phyloP scores from a whole-genome alignment of 2,888 invertebrate genomes.

The Acrocera orbiculus region DNA sequence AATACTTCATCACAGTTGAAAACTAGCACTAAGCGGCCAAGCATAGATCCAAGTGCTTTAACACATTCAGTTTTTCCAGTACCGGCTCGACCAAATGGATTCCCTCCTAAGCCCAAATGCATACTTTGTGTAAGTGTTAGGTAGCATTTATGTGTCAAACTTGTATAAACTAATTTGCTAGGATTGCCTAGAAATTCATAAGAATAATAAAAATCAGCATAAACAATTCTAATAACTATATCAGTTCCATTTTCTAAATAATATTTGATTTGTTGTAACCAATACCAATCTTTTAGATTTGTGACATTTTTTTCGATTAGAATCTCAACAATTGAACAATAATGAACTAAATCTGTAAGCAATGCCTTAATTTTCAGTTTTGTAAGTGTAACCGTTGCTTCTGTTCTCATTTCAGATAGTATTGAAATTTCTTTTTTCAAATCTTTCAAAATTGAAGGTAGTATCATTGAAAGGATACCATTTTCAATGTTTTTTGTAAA shows the following conservation, averaged over 20 bases:
- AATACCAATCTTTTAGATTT: constrained; percentile 64
- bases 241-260: constrained; percentile 37
- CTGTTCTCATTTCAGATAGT: constrained; percentile 22
- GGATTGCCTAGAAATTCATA: constrained; percentile 98
- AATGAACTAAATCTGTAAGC: constrained; percentile 85
- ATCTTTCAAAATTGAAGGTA: constrained; percentile 35
- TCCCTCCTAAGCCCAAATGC: constrained; percentile 91
- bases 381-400: constrained; percentile 38
- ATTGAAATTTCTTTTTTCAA: constrained; percentile 31
- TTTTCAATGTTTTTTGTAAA: constrained; percentile 75
- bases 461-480: constrained; percentile 48
- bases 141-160: constrained; percentile 93
- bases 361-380: constrained; percentile 80
- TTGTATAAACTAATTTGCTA: constrained; percentile 86
- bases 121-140: constrained; percentile 92
- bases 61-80: constrained; percentile 99
- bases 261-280: constrained; percentile 86
- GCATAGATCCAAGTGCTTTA: constrained; percentile 76
- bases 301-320: constrained; percentile 52
- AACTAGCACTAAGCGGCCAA: constrained; percentile 86
- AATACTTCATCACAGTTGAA: constrained; percentile 91
- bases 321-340: constrained; percentile 62
- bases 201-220: constrained; percentile 86
- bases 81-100: constrained; percentile 97
- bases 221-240: constrained; percentile 58